These are phyloP conservation scores for Altica lythri DNA, from an alignment of 2,888 invertebrate genomes.

Conservation along the genomic window DNA sequence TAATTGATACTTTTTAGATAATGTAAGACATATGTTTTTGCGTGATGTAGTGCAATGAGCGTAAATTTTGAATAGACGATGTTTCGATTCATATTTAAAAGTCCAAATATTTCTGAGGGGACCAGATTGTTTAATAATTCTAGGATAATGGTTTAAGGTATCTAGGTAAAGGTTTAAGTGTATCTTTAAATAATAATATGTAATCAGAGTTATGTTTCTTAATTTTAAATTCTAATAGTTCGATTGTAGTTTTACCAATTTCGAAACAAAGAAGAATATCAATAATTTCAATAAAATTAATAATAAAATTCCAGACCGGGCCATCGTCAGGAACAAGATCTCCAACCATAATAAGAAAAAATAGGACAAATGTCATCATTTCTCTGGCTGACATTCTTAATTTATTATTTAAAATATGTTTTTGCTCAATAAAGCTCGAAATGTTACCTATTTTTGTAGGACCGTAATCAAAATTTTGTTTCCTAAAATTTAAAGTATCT, in stretches of 20 bases:
- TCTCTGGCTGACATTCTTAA: no score
- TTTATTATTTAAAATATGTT: no score
- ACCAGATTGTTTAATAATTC: conserved; percentile 1
- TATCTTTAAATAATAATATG: conserved; percentile 12
- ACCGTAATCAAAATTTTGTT: conserved; percentile 40
- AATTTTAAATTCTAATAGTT: conserved; percentile 4
- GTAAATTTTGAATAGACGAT: conserved; percentile 3
- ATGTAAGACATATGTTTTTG: conserved; percentile 41
- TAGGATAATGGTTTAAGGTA: conserved; percentile 33
- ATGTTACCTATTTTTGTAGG: conserved; percentile 36
- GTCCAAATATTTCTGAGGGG: conserved; percentile 6
- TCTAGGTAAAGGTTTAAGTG: conserved; percentile 41
- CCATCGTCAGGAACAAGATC: conserved; percentile 2
- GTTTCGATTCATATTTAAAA: conserved; percentile 13
- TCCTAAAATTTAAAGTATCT: conserved; percentile 37
- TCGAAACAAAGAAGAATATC: conserved; percentile 20
- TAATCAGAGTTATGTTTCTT: not conserved
- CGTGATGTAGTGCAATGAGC: conserved; percentile 30
- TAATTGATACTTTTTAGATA: conserved; percentile 26
- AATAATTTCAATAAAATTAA: conserved; percentile 8
- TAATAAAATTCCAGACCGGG: conserved; percentile 1
- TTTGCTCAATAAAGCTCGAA: conserved; percentile 30
- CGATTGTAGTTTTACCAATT: not conserved
- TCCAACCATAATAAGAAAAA: conserved; percentile 40
- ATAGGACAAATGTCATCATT: conserved; percentile 39